Conservation (phyloP, 2,797 vertebrate genomes). For the Oreonectes daqikongensis region DNA sequence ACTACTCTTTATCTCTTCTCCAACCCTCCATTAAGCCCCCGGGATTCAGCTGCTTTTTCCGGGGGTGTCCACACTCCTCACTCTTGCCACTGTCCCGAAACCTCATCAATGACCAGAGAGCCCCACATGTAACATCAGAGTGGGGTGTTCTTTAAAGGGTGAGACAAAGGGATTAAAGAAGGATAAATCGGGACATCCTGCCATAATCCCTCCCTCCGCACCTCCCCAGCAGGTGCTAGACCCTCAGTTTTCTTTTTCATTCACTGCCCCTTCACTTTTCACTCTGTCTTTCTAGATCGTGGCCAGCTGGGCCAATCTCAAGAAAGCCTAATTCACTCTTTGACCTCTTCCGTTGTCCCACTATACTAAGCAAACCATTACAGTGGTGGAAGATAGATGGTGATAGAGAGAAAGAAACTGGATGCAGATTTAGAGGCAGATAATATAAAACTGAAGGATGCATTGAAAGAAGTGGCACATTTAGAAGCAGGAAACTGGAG, state of each 20-base stretch:
- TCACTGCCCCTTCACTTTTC: slow-evolving; percentile 45
- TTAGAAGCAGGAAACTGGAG: neutral
- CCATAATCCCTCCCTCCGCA: slow-evolving; percentile 61
- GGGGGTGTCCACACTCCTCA: slow-evolving; percentile 24
- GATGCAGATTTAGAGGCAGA: too few species aligned
- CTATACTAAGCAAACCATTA: neutral
- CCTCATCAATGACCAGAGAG: slow-evolving; percentile 65
- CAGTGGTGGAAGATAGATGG: neutral
- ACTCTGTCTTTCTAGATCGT: neutral
- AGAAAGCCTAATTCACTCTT: slow-evolving; percentile 11
- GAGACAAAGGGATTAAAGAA: slow-evolving; percentile 68
- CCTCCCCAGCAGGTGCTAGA: slow-evolving; percentile 52
- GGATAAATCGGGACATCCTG: slow-evolving; percentile 75
- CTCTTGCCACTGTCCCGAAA: slow-evolving; percentile 27
- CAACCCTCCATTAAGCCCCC: slow-evolving; percentile 9
- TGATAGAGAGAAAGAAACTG: neutral
- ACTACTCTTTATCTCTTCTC: slow-evolving; percentile 9
- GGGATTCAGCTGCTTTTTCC: slow-evolving; percentile 34
- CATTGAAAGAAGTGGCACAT: too few species aligned
- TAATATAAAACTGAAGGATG: too few species aligned
- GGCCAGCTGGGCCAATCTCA: slow-evolving; percentile 22
- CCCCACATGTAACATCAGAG: slow-evolving; percentile 70
- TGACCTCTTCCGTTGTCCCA: slow-evolving; percentile 2
- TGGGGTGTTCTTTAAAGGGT: slow-evolving; percentile 65
- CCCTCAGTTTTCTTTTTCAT: slow-evolving; percentile 33